Percentiles rank a stretch among this genome's conserved stretches.
Evolutionary conservation across 2,888 invertebrate genomes (phyloP).

Genomic region (Hydrotaea cyrtoneurina): DNA sequence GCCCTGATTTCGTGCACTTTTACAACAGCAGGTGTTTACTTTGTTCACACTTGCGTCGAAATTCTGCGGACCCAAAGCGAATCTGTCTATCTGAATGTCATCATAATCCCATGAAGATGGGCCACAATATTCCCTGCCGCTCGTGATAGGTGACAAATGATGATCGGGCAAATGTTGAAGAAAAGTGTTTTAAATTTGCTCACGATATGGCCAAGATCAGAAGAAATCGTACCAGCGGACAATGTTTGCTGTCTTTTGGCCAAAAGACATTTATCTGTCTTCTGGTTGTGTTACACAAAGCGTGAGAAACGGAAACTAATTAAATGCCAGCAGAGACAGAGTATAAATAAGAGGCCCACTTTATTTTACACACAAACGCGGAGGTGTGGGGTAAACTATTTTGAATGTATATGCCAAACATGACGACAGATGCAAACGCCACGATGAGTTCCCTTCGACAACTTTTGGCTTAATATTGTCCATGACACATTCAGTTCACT

Average conservation of each 20-base stretch:
- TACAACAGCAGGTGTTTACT: conserved; percentile 53
- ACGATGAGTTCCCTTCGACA: conserved; percentile 33
- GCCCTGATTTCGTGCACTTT: background rate
- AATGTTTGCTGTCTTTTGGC: background rate
- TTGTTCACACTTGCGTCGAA: background rate
- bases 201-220: conserved; percentile 29
- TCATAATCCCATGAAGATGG: conserved; percentile 15
- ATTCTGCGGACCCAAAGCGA: conserved; percentile 18
- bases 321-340: background rate
- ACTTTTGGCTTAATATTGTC: conserved; percentile 12
- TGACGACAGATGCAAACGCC: conserved; percentile 60
- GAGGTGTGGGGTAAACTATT: conserved; percentile 46
- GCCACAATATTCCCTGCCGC: background rate
- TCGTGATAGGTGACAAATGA: conserved; percentile 49
- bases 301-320: conserved; percentile 46
- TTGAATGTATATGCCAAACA: conserved; percentile 66
- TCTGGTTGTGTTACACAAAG: conserved; percentile 15
- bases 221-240: background rate
- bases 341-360: conserved; percentile 45
- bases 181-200: conserved; percentile 31
- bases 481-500: conserved; percentile 34
- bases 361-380: conserved; percentile 45
- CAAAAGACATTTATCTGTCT: conserved; percentile 15
- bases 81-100: conserved; percentile 38
- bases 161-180: conserved; percentile 32